Evolutionary conservation across 2,888 invertebrate genomes (phyloP), one percentile per base, ranked within the genome.

Genomic region (Caprella mutica): DNA sequence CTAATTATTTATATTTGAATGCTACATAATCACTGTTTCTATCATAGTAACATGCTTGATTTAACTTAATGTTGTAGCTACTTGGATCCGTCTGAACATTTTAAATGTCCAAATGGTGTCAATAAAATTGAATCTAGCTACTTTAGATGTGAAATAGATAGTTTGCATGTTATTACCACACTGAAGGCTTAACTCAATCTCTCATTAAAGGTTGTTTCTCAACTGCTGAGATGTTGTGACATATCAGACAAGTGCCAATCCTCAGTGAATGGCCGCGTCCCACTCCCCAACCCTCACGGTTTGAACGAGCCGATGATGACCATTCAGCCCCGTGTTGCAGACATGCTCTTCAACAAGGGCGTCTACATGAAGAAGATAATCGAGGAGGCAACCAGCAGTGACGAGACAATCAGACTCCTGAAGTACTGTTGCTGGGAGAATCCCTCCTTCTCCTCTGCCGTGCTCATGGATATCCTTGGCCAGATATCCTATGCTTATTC

Each of bases 381-480:
- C 17, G 94, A 94, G 74, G 94, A 96, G 71, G 86, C 89, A 44
- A 90, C 88, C 73, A 83, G 85, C 42, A 86, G 88, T 50, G 94
- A 96, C 66, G 94, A 96, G 66, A 87, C 89, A 3, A 80, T 90
- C 43, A 85, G 89, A 71, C 76, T 96, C 60, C 75, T 96, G 35
- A 88, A 93, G 77, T 96, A 88, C 75, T 84, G 92, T 72, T 89
- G 90, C 70, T 96, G 94, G 94, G 96, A 96, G 74, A 93, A 96
- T 76, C 90, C 91, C 24, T 85, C 85, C 67, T 90, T 94, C 75
- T 93, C 93, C 29, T 83, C 88, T 65, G 81, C 82, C 19, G 88
- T 92, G 48, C 80, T 96, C 35, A 83, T 86, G 43, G 94, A 96
- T 76, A 76, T 96, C 42, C 76, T 96, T 57, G 48, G 29, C 2